Conservation (phyloP, 2,888 invertebrate genomes). For the Cheilosia scutellata region DNA sequence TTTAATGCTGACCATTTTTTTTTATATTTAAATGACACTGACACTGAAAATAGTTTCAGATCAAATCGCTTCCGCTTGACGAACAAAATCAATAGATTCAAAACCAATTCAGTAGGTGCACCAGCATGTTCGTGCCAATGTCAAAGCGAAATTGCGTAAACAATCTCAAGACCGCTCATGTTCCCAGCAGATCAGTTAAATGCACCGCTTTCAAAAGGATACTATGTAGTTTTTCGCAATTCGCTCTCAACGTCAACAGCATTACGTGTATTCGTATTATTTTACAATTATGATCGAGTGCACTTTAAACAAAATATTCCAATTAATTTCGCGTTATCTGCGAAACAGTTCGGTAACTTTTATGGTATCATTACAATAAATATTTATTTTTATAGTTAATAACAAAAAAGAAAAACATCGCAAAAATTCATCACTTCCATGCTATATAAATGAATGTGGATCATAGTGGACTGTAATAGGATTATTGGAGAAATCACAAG, state of each 20-base stretch:
- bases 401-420: not conserved
- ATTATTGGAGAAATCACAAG: slow-evolving; percentile 1
- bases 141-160: no score
- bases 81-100: no score
- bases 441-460: slow-evolving; percentile 55
- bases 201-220: no score
- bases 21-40: no score
- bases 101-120: no score
- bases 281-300: slow-evolving; percentile 22
- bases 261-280: slow-evolving; percentile 15
- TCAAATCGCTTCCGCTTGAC: no score
- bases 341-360: not conserved
- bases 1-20: no score
- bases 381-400: slow-evolving; percentile 16
- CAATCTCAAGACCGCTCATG: no score
- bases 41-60: no score
- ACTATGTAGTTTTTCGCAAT: not conserved
- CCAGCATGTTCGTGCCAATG: no score
- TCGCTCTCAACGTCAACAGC: slow-evolving; percentile 4
- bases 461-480: slow-evolving; percentile 26
- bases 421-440: not conserved
- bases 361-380: slow-evolving; percentile 6
- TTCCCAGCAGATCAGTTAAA: not conserved
- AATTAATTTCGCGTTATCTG: slow-evolving; percentile 20
- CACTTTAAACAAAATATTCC: slow-evolving; percentile 1